These are phyloP conservation scores for Dendrophyllia cribrosa DNA, from an alignment of 64 coral and sea anemone genomes.

Conservation along the genomic window DNA sequence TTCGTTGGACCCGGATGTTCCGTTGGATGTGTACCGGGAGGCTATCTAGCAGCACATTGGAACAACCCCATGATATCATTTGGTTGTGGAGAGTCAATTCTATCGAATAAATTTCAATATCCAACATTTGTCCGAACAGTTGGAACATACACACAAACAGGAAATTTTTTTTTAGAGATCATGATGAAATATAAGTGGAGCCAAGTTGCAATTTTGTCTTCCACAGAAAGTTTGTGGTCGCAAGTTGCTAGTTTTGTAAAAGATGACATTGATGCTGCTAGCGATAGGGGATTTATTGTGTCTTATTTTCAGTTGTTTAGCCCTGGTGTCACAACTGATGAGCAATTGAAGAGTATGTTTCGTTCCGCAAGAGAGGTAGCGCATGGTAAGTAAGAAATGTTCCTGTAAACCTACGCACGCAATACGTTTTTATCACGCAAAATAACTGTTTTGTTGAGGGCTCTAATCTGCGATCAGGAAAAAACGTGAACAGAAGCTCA, in stretches of 20 bases:
- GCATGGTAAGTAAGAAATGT: conserved; percentile 57
- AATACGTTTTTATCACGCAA: background rate
- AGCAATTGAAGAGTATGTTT: conserved; percentile 56
- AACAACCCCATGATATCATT: conserved; percentile 87
- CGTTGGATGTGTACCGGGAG: conserved; percentile 70
- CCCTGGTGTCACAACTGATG: conserved; percentile 58
- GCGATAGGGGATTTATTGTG: conserved; percentile 26
- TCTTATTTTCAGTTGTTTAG: conserved; percentile 85
- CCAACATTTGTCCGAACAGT: conserved; percentile 86
- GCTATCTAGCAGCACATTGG: conserved; percentile 70
- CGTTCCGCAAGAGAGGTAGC: conserved; percentile 65
- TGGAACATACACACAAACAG: conserved; percentile 52
- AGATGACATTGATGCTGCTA: conserved; percentile 34
- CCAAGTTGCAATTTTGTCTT: conserved; percentile 75
- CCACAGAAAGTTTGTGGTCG: conserved; percentile 76
- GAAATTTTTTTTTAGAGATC: conserved; percentile 52
- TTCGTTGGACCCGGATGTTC: conserved; percentile 77
- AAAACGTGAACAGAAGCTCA: background rate
- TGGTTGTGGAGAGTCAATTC: conserved; percentile 50
- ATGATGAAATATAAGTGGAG: conserved; percentile 71
- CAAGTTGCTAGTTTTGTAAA: conserved; percentile 77
- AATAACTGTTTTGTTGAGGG: background rate
- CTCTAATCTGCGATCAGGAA: background rate
- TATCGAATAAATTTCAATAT: conserved; percentile 70
- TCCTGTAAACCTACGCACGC: background rate